Evolutionary conservation across 2,888 invertebrate genomes (phyloP).

Genomic region (Drosophila quasianomalipes): DNA sequence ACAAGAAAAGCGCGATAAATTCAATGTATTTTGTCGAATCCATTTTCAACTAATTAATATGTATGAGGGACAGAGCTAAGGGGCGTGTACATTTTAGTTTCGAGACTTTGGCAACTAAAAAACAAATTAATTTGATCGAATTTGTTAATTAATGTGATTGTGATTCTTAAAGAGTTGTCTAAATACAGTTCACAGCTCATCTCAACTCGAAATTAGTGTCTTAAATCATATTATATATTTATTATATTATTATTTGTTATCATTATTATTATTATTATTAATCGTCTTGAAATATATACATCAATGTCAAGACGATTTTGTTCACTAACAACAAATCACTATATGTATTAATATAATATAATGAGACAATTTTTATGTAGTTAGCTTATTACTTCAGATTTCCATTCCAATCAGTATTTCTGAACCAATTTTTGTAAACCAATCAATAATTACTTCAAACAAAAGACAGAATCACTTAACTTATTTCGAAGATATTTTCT

Average conservation of each 20-base stretch:
- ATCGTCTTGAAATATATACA: background rate
- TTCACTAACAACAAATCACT: no score
- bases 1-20: slow-evolving; percentile 1
- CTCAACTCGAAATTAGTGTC: background rate
- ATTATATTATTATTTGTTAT: background rate
- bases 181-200: background rate
- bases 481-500: background rate
- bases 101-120: slow-evolving; percentile 16
- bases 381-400: background rate
- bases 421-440: background rate
- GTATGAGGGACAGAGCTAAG: slow-evolving; percentile 37
- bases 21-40: slow-evolving; percentile 18
- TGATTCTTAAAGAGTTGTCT: background rate
- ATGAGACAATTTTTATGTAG: background rate
- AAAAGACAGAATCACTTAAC: background rate
- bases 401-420: no score
- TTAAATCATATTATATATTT: background rate
- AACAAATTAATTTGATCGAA: background rate
- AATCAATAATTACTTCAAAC: background rate
- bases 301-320: background rate
- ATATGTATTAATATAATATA: background rate
- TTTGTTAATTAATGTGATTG: background rate
- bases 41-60: slow-evolving; percentile 71
- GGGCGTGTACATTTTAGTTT: slow-evolving; percentile 34
- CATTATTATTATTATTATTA: background rate